These are phyloP conservation scores for Triplophysa rosa DNA, from an alignment of 2,113 vertebrate genomes.

Conservation along the genomic window DNA sequence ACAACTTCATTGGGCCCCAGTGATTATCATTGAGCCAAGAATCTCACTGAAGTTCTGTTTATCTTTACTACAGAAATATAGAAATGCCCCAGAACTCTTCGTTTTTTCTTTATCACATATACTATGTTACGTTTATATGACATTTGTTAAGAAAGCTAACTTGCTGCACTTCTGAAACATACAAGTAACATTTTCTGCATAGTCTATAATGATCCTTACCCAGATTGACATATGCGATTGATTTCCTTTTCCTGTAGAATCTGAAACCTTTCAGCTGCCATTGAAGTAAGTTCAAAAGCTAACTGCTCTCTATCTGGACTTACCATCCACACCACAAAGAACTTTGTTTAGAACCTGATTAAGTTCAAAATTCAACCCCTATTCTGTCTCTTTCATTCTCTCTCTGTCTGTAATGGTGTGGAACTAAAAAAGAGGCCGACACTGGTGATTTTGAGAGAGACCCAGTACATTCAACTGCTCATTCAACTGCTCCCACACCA, in stretches of 20 bases:
- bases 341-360: background rate
- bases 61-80: no score
- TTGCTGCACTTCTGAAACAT: no score
- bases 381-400: background rate
- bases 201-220: slow-evolving; percentile 64
- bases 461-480: slow-evolving; percentile 66
- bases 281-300: slow-evolving; percentile 42
- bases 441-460: slow-evolving; percentile 58
- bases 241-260: slow-evolving; percentile 52
- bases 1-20: background rate
- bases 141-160: no score
- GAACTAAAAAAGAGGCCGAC: slow-evolving; percentile 35
- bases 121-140: no score
- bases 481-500: slow-evolving; percentile 30
- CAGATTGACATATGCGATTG: slow-evolving; percentile 67
- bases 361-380: background rate
- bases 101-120: no score
- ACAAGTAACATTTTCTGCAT: no score
- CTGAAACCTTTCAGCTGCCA: slow-evolving; percentile 62
- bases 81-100: no score
- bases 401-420: slow-evolving; percentile 22
- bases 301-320: slow-evolving; percentile 44
- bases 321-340: slow-evolving; percentile 1
- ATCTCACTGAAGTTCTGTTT: no score
- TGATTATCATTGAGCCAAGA: no score